phyloP scores from a whole-genome alignment of 1,140 invertebrate species.

The Pseudomyrmex pallidus region DNA sequence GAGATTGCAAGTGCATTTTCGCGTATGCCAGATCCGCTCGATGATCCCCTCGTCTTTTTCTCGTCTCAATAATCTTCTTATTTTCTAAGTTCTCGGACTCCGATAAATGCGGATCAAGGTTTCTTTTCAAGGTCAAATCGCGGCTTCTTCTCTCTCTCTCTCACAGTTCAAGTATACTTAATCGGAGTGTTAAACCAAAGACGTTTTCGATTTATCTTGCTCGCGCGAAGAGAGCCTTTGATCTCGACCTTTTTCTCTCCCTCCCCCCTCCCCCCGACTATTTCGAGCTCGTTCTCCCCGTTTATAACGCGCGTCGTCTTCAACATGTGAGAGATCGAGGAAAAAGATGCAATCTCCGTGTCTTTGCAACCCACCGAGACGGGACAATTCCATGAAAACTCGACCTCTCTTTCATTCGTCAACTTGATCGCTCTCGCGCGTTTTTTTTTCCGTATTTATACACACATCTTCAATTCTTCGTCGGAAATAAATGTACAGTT shows the following conservation, averaged over 20 bases:
- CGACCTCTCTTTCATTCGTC: not conserved
- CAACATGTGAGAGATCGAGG: not conserved
- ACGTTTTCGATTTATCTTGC: slow-evolving; percentile 40
- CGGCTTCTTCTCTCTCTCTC: slow-evolving; percentile 1
- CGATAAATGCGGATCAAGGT: slow-evolving; percentile 34
- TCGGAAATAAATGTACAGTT: slow-evolving; percentile 26
- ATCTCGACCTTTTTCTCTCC: slow-evolving; percentile 35
- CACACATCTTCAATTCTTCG: slow-evolving; percentile 1
- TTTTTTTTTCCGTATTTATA: not conserved
- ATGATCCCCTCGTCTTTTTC: not conserved
- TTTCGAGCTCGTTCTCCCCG: slow-evolving; percentile 22
- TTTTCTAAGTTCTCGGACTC: slow-evolving; percentile 9
- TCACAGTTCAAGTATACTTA: slow-evolving; percentile 42
- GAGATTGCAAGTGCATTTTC: slow-evolving; percentile 7
- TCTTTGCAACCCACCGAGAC: slow-evolving; percentile 24
- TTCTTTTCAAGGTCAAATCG: slow-evolving; percentile 5
- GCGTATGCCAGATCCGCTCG: slow-evolving; percentile 26
- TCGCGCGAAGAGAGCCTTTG: slow-evolving; percentile 21
- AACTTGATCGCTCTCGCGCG: slow-evolving; percentile 4
- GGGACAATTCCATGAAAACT: not conserved
- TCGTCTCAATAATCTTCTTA: not conserved
- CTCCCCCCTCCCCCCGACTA: slow-evolving; percentile 15
- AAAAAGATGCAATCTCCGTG: not conserved
- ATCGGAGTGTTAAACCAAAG: slow-evolving; percentile 24
- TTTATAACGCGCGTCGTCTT: slow-evolving; percentile 12